These are phyloP conservation scores for Saccostrea echinata DNA, from an alignment of 1,140 invertebrate species.

Conservation along the genomic window DNA sequence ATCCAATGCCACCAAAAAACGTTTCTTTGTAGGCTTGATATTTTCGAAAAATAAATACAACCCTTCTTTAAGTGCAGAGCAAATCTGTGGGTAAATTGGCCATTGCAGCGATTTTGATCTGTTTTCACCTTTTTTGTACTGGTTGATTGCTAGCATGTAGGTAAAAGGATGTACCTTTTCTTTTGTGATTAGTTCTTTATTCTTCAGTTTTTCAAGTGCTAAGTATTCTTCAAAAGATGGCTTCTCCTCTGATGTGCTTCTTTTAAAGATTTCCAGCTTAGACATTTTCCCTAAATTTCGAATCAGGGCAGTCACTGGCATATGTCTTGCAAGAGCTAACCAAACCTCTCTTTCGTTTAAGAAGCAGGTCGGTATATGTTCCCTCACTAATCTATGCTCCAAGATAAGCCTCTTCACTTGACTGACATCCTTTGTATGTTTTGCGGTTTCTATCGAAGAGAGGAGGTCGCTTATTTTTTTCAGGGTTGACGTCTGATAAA, in stretches of 20 bases:
- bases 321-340: slow-evolving; percentile 83
- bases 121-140: neutral
- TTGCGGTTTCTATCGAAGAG: slow-evolving; percentile 82
- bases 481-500: slow-evolving; percentile 75
- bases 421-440: slow-evolving; percentile 82
- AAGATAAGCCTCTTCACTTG: slow-evolving; percentile 81
- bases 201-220: neutral
- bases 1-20: slow-evolving; percentile 84
- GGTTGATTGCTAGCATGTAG: neutral
- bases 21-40: slow-evolving; percentile 79
- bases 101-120: neutral
- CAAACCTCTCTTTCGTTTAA: slow-evolving; percentile 84
- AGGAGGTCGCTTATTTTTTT: slow-evolving; percentile 81
- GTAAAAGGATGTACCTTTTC: neutral
- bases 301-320: slow-evolving; percentile 83
- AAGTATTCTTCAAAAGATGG: neutral
- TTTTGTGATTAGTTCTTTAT: neutral
- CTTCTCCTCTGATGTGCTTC: slow-evolving; percentile 69
- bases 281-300: slow-evolving; percentile 85
- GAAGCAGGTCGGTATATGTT: slow-evolving; percentile 86
- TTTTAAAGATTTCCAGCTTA: slow-evolving; percentile 78
- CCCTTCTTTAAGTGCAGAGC: neutral
- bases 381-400: slow-evolving; percentile 81
- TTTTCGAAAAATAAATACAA: neutral
- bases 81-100: neutral